phyloP scores from a whole-genome alignment of 2,888 invertebrate species.

The Cylindroiulus punctatus region DNA sequence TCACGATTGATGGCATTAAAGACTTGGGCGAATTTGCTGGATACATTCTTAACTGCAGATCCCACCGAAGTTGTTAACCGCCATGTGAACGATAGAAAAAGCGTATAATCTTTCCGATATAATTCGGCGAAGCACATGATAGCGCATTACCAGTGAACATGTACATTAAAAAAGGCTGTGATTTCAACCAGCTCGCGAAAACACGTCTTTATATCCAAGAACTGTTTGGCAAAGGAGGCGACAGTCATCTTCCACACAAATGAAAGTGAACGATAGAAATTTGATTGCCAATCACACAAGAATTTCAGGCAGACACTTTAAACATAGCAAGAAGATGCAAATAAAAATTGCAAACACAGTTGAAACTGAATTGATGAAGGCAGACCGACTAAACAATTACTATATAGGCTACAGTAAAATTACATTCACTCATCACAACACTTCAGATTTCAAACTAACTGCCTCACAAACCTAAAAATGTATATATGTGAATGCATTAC shows the following conservation, averaged over 20 bases:
- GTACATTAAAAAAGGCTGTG: neutral
- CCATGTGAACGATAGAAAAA: neutral
- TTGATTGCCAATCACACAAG: neutral
- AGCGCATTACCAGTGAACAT: neutral
- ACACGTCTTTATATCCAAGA: neutral
- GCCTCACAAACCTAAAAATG: neutral
- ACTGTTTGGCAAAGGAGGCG: neutral
- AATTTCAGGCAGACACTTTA: constrained; percentile 29
- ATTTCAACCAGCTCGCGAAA: neutral
- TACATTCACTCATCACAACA: neutral
- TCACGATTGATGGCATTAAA: neutral
- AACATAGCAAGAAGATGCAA: neutral
- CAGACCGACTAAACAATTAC: neutral
- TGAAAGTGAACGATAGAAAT: neutral
- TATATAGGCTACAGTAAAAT: neutral
- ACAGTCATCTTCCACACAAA: neutral
- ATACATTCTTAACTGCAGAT: neutral
- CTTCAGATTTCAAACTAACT: neutral
- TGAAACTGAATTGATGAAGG: neutral
- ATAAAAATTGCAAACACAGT: constrained; percentile 22
- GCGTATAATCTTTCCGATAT: neutral
- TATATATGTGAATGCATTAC: neutral
- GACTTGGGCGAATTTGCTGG: neutral
- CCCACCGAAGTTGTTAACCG: neutral
- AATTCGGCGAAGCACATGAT: neutral